phyloP scores from a whole-genome alignment of 2,888 invertebrate genomes.

The Oasisia sp. region DNA sequence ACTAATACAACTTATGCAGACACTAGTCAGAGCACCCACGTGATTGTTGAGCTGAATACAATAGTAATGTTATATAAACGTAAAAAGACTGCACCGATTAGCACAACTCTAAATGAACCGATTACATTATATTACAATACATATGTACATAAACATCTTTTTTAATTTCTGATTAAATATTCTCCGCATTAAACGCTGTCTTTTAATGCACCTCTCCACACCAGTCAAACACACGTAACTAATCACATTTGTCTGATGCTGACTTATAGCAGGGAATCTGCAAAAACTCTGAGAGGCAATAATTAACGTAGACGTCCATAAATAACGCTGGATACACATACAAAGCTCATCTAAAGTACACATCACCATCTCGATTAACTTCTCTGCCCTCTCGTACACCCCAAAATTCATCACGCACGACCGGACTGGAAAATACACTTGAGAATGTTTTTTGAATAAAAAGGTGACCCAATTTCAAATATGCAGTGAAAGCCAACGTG shows the following conservation, averaged over 20 bases:
- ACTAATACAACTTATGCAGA: neutral
- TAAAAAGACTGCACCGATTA: neutral
- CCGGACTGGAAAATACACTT: neutral
- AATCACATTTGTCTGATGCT: neutral
- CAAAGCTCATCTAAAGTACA: neutral
- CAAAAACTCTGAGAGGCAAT: neutral
- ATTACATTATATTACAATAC: slow-evolving; percentile 17
- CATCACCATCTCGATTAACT: neutral
- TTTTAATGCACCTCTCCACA: neutral
- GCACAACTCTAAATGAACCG: neutral
- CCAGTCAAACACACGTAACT: neutral
- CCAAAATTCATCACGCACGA: neutral
- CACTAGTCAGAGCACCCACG: neutral
- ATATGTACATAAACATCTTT: neutral
- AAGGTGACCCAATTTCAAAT: neutral
- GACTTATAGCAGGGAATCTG: neutral
- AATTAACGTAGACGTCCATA: neutral
- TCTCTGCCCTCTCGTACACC: neutral
- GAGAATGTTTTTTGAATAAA: neutral
- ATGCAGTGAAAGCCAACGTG: neutral
- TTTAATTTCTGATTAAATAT: neutral
- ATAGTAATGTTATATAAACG: neutral
- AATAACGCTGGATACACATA: neutral
- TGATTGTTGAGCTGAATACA: neutral
- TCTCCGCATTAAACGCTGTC: neutral